Evolutionary conservation across 2,797 vertebrate genomes (phyloP).

Genomic region (Alectoris magna): DNA sequence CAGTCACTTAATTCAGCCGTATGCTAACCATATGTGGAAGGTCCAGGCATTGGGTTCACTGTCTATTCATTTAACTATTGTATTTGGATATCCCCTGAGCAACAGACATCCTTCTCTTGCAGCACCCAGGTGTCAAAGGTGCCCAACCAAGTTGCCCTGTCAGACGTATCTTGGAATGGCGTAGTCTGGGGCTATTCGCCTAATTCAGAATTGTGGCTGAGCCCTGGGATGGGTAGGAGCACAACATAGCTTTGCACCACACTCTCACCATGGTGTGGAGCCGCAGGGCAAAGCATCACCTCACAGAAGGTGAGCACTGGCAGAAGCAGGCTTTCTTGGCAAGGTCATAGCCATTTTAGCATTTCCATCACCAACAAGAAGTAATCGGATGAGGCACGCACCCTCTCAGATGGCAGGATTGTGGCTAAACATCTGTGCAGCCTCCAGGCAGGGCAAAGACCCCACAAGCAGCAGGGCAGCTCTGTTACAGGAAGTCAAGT

Average conservation of each 20-base stretch:
- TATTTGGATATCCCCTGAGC: neutral
- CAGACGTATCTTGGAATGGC: neutral
- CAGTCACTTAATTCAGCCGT: neutral
- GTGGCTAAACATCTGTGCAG: neutral
- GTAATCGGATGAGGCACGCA: neutral
- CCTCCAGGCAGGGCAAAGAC: neutral
- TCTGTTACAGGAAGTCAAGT: neutral
- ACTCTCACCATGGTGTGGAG: rapidly evolving
- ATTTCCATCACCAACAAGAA: neutral
- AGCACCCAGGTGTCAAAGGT: neutral
- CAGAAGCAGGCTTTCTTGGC: neutral
- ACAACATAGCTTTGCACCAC: neutral
- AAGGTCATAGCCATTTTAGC: neutral
- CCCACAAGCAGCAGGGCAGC: neutral
- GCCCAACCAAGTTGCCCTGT: neutral
- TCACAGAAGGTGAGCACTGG: neutral
- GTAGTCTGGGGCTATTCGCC: neutral
- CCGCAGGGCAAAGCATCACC: neutral
- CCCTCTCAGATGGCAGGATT: rapidly evolving
- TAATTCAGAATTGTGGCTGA: neutral
- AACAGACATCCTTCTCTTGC: neutral
- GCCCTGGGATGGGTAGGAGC: neutral
- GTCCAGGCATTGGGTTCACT: neutral
- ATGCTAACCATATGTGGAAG: neutral
- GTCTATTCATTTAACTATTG: neutral